These are phyloP conservation scores for Eilema depressum DNA, from an alignment of 2,888 invertebrate genomes.

Conservation along the genomic window DNA sequence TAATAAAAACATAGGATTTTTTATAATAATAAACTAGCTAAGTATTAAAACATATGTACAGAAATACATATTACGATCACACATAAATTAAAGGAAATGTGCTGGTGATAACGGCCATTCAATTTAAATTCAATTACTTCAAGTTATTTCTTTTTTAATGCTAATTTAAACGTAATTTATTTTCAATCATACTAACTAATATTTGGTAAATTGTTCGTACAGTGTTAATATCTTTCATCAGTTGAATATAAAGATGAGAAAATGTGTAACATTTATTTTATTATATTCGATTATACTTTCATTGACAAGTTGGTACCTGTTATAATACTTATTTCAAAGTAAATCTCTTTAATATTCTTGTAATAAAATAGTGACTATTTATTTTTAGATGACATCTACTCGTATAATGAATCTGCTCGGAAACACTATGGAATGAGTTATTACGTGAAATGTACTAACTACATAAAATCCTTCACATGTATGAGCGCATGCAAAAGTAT, in stretches of 20 bases:
- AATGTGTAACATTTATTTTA: slow-evolving; percentile 35
- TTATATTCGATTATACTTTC: slow-evolving; percentile 43
- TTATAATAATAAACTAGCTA: neutral
- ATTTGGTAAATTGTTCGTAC: neutral
- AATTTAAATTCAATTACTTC: slow-evolving; percentile 10
- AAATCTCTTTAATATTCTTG: neutral
- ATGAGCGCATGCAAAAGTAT: slow-evolving; percentile 73
- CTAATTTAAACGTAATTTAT: neutral
- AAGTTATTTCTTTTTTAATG: neutral
- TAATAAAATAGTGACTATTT: neutral
- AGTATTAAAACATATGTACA: neutral
- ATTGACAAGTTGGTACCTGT: slow-evolving; percentile 41
- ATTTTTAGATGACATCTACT: slow-evolving; percentile 49
- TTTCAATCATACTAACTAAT: neutral
- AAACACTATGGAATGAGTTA: slow-evolving; percentile 74
- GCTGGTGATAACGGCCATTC: slow-evolving; percentile 3
- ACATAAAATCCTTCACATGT: slow-evolving; percentile 70
- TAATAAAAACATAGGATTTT: neutral
- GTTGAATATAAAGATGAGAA: slow-evolving; percentile 42
- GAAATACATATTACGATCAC: neutral
- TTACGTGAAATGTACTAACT: slow-evolving; percentile 61
- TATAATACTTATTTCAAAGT: neutral
- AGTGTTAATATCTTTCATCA: slow-evolving; percentile 9
- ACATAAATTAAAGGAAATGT: slow-evolving; percentile 7
- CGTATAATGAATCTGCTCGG: slow-evolving; percentile 41